These are phyloP conservation scores for Lamprologus sp. DNA, from an alignment of 2,113 vertebrate genomes.

Conservation along the genomic window DNA sequence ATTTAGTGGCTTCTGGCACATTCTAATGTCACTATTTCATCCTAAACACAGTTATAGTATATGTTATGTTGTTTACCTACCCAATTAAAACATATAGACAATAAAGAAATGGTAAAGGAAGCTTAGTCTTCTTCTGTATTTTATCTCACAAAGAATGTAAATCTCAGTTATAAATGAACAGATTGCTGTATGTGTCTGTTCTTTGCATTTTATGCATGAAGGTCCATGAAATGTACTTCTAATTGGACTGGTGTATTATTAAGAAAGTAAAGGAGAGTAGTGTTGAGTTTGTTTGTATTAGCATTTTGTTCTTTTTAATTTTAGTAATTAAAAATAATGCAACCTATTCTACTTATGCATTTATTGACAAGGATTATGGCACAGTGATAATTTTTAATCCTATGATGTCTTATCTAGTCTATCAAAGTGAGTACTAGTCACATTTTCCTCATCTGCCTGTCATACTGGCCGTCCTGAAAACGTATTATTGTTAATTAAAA, in stretches of 20 bases:
- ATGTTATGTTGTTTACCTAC: not conserved
- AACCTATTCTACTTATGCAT: not conserved
- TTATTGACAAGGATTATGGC: not conserved
- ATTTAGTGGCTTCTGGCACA: not conserved
- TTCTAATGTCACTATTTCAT: not conserved
- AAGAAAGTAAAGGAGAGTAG: not conserved
- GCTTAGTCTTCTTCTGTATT: not conserved
- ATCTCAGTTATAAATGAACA: not conserved
- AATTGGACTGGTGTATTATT: not conserved
- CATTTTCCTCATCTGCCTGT: not conserved
- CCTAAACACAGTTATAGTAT: not conserved
- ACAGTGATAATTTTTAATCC: not conserved
- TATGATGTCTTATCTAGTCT: not conserved
- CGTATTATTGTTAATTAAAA: not conserved
- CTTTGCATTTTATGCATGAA: not conserved
- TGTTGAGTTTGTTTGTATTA: not conserved
- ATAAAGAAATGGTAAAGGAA: not conserved
- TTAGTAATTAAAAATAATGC: not conserved
- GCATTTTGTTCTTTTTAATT: not conserved
- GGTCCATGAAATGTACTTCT: not conserved
- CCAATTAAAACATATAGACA: not conserved
- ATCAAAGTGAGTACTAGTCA: not conserved
- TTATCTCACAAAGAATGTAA: not conserved
- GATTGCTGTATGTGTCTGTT: not conserved
- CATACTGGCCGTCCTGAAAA: not conserved